Evolutionary conservation across 2,797 vertebrate genomes (phyloP).

Genomic region (Rhynchonycteris naso): DNA sequence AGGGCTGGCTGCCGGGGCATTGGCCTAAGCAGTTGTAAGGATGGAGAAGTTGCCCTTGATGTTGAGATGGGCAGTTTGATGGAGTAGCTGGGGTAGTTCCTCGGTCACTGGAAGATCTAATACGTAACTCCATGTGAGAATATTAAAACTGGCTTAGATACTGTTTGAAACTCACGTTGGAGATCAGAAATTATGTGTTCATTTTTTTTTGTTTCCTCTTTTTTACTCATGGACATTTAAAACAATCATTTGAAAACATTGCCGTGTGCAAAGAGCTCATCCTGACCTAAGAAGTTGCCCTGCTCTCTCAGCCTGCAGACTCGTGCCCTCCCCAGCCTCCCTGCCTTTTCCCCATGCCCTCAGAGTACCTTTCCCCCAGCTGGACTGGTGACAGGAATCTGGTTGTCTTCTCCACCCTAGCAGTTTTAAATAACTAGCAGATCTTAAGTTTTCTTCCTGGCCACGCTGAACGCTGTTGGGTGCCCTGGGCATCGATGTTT

Average conservation of each 20-base stretch:
- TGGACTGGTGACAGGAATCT: slow-evolving; percentile 70
- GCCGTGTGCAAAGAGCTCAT: slow-evolving; percentile 12
- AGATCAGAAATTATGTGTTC: neutral
- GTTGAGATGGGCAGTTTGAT: neutral
- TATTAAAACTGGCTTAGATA: neutral
- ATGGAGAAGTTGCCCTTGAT: neutral
- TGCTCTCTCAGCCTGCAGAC: neutral
- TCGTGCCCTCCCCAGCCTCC: slow-evolving; percentile 42
- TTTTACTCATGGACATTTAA: slow-evolving; percentile 17
- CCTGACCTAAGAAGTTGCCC: slow-evolving; percentile 34
- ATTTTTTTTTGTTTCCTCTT: neutral
- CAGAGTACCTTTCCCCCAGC: slow-evolving; percentile 58
- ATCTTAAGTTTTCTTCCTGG: slow-evolving; percentile 58
- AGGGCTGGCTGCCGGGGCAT: neutral
- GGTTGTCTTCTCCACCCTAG: slow-evolving; percentile 72
- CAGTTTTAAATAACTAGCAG: slow-evolving; percentile 74
- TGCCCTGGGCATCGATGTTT: slow-evolving; percentile 50
- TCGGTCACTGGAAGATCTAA: neutral
- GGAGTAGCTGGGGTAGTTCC: neutral
- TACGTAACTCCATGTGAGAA: neutral
- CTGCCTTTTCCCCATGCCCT: slow-evolving; percentile 46
- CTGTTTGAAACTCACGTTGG: neutral
- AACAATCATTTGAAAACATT: slow-evolving; percentile 14
- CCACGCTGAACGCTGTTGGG: slow-evolving; percentile 27
- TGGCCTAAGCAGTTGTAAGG: neutral